Conservation (phyloP, 2,888 invertebrate species). For the Cantharis lateralis region DNA sequence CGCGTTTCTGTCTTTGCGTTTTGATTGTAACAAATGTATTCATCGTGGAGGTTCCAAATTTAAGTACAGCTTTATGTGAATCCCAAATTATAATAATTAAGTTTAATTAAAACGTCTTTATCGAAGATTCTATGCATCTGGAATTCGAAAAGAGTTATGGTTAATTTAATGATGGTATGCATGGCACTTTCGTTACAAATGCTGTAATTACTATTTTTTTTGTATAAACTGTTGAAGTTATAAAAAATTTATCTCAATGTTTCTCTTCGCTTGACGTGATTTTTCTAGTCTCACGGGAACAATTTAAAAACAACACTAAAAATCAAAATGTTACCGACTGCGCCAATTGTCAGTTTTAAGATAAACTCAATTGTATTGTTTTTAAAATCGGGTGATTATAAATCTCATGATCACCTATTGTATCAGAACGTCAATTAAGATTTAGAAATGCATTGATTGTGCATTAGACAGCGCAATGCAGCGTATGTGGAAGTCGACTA, state of each 20-base stretch:
- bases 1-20: background rate
- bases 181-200: background rate
- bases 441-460: background rate
- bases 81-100: background rate
- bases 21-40: background rate
- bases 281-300: background rate
- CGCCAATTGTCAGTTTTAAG: background rate
- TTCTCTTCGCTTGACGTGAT: background rate
- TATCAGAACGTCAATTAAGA: background rate
- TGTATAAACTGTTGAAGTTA: too few species aligned
- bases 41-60: background rate
- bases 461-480: background rate
- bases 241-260: background rate
- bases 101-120: background rate
- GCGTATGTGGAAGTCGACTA: conserved; percentile 2
- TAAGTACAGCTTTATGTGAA: background rate
- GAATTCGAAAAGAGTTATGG: background rate
- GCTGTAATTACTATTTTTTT: background rate
- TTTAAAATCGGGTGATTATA: background rate
- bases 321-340: background rate
- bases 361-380: background rate
- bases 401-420: background rate
- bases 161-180: background rate
- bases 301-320: background rate
- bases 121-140: background rate